Conservation (phyloP, 1,140 invertebrate genomes). For the Macrocentrus cingulum region DNA sequence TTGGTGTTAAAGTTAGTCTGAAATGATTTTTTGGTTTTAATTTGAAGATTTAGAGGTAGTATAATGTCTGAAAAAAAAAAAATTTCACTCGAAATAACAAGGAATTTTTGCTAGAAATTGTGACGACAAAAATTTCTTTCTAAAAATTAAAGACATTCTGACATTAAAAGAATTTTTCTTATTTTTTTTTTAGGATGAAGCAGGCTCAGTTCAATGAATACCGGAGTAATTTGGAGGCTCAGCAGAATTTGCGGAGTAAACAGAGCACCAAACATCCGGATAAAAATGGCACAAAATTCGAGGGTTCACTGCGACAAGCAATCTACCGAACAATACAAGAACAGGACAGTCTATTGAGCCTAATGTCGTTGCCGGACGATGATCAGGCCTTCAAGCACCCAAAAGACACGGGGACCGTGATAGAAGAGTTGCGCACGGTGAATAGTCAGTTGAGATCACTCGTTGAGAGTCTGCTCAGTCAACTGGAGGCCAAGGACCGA, state of each 20-base stretch:
- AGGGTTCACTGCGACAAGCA: slow-evolving; percentile 56
- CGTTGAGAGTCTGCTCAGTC: slow-evolving; percentile 61
- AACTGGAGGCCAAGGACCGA: slow-evolving; percentile 64
- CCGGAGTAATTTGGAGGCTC: slow-evolving; percentile 61
- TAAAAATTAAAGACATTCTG: too few relatives aligned
- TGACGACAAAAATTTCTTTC: too few relatives aligned
- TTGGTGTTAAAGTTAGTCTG: too few relatives aligned
- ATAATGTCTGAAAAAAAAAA: too few relatives aligned
- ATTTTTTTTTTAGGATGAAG: slow-evolving; percentile 52
- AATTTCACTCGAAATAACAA: too few relatives aligned
- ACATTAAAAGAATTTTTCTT: slow-evolving; percentile 1
- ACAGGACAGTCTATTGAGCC: slow-evolving; percentile 61
- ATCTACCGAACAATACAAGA: slow-evolving; percentile 66
- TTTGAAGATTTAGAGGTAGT: too few relatives aligned
- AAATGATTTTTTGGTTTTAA: too few relatives aligned
- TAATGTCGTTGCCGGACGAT: slow-evolving; percentile 38
- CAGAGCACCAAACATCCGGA: slow-evolving; percentile 25
- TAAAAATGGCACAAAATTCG: slow-evolving; percentile 40
- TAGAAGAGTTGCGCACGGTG: slow-evolving; percentile 65
- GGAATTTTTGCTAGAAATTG: too few relatives aligned
- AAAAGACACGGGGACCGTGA: slow-evolving; percentile 61
- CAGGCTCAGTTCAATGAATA: slow-evolving; percentile 63
- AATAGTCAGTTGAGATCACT: slow-evolving; percentile 63
- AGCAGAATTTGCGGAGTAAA: slow-evolving; percentile 47
- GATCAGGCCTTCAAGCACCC: slow-evolving; percentile 58